Evolutionary conservation across 2,113 vertebrate genomes (phyloP).

Genomic region (Hipposideros armiger): DNA sequence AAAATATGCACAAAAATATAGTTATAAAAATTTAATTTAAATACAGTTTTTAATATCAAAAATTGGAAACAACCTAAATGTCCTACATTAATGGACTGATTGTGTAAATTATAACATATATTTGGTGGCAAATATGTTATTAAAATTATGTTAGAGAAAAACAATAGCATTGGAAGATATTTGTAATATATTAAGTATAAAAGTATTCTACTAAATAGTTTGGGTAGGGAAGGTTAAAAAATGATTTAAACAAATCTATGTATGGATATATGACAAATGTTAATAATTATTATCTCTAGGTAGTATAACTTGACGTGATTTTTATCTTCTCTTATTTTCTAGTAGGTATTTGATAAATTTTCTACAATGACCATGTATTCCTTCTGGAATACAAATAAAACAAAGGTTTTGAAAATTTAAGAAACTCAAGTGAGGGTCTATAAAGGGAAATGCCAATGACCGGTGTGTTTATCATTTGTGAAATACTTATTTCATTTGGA

Average conservation of each 20-base stretch:
- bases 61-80: background rate
- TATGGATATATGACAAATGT: background rate
- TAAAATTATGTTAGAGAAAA: slow-evolving; percentile 37
- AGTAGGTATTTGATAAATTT: slow-evolving; percentile 33
- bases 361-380: background rate
- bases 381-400: slow-evolving; percentile 4
- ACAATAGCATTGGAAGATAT: background rate
- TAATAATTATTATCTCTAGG: background rate
- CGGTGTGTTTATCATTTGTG: background rate
- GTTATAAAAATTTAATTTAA: background rate
- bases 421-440: background rate
- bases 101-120: background rate
- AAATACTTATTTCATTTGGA: background rate
- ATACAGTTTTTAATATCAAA: background rate
- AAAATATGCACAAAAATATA: background rate
- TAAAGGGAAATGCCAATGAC: background rate
- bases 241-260: background rate
- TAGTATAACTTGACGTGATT: background rate
- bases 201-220: background rate
- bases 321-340: slow-evolving; percentile 35
- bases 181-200: background rate
- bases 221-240: background rate
- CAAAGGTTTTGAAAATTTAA: background rate
- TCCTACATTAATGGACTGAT: background rate
- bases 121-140: slow-evolving; percentile 21